These are phyloP conservation scores for Pao palembangensis DNA, from an alignment of 2,113 vertebrate species.

Conservation along the genomic window DNA sequence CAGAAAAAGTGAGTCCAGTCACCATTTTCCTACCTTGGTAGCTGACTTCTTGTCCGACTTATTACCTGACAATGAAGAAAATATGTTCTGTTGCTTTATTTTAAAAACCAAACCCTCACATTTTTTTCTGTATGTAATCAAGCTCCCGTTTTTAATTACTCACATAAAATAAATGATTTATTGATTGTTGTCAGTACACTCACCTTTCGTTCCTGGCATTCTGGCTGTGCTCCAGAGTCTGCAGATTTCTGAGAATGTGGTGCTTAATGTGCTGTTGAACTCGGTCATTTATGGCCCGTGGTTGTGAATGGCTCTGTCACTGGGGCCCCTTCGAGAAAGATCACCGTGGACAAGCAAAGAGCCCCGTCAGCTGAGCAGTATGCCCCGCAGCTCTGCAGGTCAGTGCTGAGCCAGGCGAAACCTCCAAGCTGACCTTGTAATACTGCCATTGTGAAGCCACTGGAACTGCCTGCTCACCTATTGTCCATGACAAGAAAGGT, in stretches of 20 bases:
- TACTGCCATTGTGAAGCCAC: slow-evolving; percentile 64
- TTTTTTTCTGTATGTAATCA: neutral
- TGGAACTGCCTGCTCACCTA: slow-evolving; percentile 47
- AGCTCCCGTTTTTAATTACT: neutral
- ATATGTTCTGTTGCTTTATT: neutral
- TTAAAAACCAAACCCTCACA: neutral
- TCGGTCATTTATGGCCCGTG: slow-evolving; percentile 73
- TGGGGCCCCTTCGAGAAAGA: slow-evolving; percentile 75
- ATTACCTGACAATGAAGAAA: slow-evolving; percentile 68
- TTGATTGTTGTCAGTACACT: slow-evolving; percentile 5
- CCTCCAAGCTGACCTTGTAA: slow-evolving; percentile 60
- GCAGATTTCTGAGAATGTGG: slow-evolving; percentile 59
- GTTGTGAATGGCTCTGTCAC: slow-evolving; percentile 61
- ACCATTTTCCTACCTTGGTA: slow-evolving; percentile 71
- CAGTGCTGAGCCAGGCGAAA: slow-evolving; percentile 78
- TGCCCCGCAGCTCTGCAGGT: slow-evolving; percentile 32
- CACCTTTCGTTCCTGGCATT: slow-evolving; percentile 80
- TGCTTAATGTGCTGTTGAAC: slow-evolving; percentile 47
- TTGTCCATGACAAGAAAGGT: slow-evolving; percentile 57
- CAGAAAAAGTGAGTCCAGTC: neutral
- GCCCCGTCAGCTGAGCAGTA: slow-evolving; percentile 73
- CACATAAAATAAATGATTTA: slow-evolving; percentile 3
- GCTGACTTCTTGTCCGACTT: slow-evolving; percentile 81
- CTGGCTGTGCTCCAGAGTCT: slow-evolving; percentile 66
- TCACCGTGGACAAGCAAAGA: slow-evolving; percentile 73